Conservation (phyloP, 2,888 invertebrate genomes). For the Gastracanthus pulcherrimus region DNA sequence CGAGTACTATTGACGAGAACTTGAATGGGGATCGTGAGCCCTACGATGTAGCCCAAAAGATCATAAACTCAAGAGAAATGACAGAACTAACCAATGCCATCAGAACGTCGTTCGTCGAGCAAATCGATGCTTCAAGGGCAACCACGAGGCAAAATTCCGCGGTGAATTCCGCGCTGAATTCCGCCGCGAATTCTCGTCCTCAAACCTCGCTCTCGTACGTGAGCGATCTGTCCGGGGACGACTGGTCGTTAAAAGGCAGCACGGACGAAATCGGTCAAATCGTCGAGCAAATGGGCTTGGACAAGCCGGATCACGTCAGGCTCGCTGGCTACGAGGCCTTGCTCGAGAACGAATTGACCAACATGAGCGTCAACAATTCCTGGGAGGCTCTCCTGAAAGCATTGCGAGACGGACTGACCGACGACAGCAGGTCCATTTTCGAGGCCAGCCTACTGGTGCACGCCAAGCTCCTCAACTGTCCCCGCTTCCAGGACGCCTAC, state of each 20-base stretch:
- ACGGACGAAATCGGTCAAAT: slow-evolving; percentile 62
- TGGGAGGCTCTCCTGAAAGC: slow-evolving; percentile 69
- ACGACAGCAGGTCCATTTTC: slow-evolving; percentile 72
- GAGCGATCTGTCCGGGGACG: slow-evolving; percentile 71
- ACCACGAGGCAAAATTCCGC: slow-evolving; percentile 49
- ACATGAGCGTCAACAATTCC: slow-evolving; percentile 50
- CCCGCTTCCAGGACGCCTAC: slow-evolving; percentile 66
- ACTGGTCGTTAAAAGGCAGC: slow-evolving; percentile 65
- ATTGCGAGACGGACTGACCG: slow-evolving; percentile 69
- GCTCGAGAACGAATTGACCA: slow-evolving; percentile 68
- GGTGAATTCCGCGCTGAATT: slow-evolving; percentile 28
- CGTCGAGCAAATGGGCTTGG: slow-evolving; percentile 68
- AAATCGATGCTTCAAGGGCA: slow-evolving; percentile 42
- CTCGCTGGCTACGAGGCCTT: slow-evolving; percentile 73
- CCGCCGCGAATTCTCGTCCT: slow-evolving; percentile 61
- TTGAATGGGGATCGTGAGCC: slow-evolving; percentile 62
- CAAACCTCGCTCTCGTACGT: slow-evolving; percentile 67
- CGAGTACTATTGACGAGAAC: slow-evolving; percentile 62
- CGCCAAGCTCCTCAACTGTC: slow-evolving; percentile 65
- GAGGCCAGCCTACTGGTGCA: slow-evolving; percentile 72
- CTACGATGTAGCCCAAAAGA: slow-evolving; percentile 64
- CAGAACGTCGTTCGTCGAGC: slow-evolving; percentile 61
- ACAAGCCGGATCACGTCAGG: slow-evolving; percentile 74
- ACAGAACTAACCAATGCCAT: slow-evolving; percentile 65
- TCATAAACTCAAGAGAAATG: slow-evolving; percentile 69